A percentile compares a stretch with the other conserved stretches of the same genome.
Conservation (phyloP, 2,888 invertebrate genomes). For the Torymus tubicola region DNA sequence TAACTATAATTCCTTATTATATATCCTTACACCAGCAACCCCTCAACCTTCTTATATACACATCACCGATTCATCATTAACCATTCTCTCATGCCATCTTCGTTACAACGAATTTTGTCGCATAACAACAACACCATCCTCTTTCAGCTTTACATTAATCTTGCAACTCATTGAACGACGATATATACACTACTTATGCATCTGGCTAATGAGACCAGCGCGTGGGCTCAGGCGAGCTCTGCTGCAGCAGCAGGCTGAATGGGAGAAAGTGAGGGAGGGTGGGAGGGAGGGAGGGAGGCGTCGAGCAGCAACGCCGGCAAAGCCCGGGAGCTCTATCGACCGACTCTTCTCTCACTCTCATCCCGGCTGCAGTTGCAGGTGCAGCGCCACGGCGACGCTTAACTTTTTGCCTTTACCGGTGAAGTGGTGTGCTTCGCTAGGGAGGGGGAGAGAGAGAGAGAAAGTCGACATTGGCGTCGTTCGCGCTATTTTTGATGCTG, state of each 20-base stretch:
- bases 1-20: no score
- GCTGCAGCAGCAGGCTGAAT: constrained; percentile 6
- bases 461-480: no score
- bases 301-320: constrained; percentile 57
- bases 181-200: constrained; percentile 11
- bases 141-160: neutral
- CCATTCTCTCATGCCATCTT: no score
- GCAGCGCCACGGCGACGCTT: neutral
- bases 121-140: no score
- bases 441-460: no score
- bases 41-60: no score
- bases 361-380: constrained; percentile 7
- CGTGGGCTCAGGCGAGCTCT: neutral
- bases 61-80: no score
- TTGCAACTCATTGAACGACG: constrained; percentile 4
- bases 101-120: no score
- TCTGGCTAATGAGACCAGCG: constrained; percentile 43
- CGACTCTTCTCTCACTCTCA: constrained; percentile 70
- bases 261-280: constrained; percentile 57
- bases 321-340: constrained; percentile 74
- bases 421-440: neutral
- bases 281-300: constrained; percentile 53
- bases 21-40: no score
- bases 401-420: neutral
- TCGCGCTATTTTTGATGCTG: no score